Base-by-base conservation (phyloP, 1,140 invertebrate species). In the Cepaea nemoralis region DNA sequence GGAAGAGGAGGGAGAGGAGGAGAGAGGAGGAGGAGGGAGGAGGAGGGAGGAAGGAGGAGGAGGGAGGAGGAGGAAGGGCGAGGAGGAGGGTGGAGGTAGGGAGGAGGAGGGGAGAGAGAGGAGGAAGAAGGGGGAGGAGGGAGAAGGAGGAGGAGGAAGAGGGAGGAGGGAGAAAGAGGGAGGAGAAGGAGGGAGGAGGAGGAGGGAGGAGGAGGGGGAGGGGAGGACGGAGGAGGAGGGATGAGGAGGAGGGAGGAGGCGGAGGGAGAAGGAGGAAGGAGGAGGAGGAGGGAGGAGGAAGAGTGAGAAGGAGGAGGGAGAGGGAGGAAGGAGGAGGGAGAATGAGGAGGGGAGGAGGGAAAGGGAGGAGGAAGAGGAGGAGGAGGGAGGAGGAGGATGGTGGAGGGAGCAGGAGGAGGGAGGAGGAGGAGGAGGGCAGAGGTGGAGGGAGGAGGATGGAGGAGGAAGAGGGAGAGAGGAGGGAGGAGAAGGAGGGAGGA, bases 391-490 rank as follows among this genome's bases (percentile, higher is more conserved):
- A n/a, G n/a, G n/a, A n/a, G n/a, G n/a, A n/a, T n/a, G n/a, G n/a
- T n/a, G n/a, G n/a, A n/a, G n/a, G n/a, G 50, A 55, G 50, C n/a
- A n/a, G 33, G 14, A 69, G 66, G 66, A 31, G 33, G 33, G 66
- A 69, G 66, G 14, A 33, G 37, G 10, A 73, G 14, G 42, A 35
- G 42, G 70, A 16, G 31, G 16, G 10, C 35, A 35, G n/a, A n/a
- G n/a, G n/a, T n/a, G n/a, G n/a, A n/a, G n/a, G n/a, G n/a, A n/a
- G n/a, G n/a, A n/a, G n/a, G n/a, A n/a, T n/a, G n/a, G n/a, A n/a
- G n/a, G n/a, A n/a, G n/a, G n/a, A n/a, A n/a, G n/a, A n/a, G n/a
- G 42, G 31, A 73, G 37, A 73, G 70, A 73, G 8, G 42, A 35
- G 42, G 66, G 33, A 69, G 33, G 37, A 73, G 70, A 73, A 16